Evolutionary conservation across 2,113 vertebrate species (phyloP), one percentile per base, ranked within the genome.

Genomic region (Columbina picui): DNA sequence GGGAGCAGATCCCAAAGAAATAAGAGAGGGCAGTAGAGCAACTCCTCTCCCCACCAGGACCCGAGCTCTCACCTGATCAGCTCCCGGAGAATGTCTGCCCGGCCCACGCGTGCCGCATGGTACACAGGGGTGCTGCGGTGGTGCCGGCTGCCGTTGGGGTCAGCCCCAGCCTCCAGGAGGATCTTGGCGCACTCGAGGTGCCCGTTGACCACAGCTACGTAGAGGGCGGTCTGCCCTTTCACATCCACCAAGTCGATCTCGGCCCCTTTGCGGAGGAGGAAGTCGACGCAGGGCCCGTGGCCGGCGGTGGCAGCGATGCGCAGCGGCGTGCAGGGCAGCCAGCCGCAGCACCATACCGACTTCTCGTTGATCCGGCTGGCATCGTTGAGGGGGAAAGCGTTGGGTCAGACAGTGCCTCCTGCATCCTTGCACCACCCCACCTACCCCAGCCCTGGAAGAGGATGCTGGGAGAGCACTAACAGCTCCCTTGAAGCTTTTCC

Each of bases 101-200:
- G 96, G 23, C 99, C 99, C 90, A 99, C 98, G 0, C 99, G 98
- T 0, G 99, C 98, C 0, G 99, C 98, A 0, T 99, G 99, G 97
- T 99, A 99, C 27, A 99, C 97, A 0, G 99, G 99, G 1, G 99
- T 99, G 97, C 99, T 99, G 92, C 99, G 99, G 93, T 99, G 99
- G 93, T 99, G 99, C 20, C 98, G 98, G 98, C 99, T 99, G 25
- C 99, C 99, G 0, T 99, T 99, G 82, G 99, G 99, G 74, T 99
- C 98, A 1, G 99, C 99, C 0, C 99, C 99, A 0, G 99, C 99
- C 90, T 99, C 98, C 14, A 99, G 97, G 34, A 99, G 98, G 94
- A 99, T 99, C 89, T 94, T 98, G 21, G 98, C 98, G 3, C 99
- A 99, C 77, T 99, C 99, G 29, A 99, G 97, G 93, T 99, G 99